These are phyloP conservation scores for Rhabditoides inermis DNA, from an alignment of 2,888 invertebrate species.

Conservation along the genomic window DNA sequence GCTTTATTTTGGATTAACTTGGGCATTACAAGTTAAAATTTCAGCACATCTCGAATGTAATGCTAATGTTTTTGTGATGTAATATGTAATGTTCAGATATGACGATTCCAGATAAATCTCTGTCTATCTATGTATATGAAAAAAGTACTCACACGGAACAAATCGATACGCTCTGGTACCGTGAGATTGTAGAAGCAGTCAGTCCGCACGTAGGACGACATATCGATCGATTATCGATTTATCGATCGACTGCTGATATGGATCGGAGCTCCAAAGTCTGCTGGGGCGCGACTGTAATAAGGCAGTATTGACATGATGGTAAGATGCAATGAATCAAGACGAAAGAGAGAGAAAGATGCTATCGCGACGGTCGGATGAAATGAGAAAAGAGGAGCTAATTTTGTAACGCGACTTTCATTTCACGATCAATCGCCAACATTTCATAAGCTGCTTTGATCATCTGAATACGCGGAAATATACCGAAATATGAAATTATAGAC, in stretches of 20 bases:
- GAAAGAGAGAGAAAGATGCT: background rate
- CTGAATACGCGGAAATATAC: no score
- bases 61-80: background rate
- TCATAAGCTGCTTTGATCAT: no score
- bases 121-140: background rate
- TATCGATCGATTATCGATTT: background rate
- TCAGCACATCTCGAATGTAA: no score
- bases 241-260: no score
- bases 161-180: slow-evolving; percentile 32
- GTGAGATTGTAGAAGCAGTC: slow-evolving; percentile 40
- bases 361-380: background rate
- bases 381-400: background rate
- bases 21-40: no score
- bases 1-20: no score
- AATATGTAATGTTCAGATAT: background rate
- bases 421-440: no score
- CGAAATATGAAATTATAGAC: no score
- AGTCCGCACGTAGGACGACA: slow-evolving; percentile 33
- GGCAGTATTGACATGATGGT: background rate
- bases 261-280: no score
- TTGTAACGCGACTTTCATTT: background rate
- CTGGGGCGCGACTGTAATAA: no score
- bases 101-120: no score
- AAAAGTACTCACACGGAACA: slow-evolving; percentile 26
- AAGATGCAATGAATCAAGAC: background rate